These are phyloP conservation scores for Echinometra lucunter DNA, from an alignment of 53 echinoderm and acorn worm genomes.

Conservation along the genomic window DNA sequence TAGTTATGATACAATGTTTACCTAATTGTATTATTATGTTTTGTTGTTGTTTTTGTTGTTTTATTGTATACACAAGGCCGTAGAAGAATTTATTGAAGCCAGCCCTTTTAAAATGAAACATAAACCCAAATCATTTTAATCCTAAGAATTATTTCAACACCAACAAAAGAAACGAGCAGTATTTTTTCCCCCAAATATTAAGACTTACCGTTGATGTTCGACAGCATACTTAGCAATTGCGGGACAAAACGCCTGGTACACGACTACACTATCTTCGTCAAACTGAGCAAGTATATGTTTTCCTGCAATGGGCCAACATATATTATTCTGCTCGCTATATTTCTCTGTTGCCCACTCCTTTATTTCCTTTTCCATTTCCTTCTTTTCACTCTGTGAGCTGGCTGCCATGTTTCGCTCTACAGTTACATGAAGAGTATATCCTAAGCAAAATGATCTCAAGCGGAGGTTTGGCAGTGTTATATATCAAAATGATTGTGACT, in stretches of 20 bases:
- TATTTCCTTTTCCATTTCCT: neutral
- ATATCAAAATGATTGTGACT: neutral
- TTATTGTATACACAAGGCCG: too few species aligned
- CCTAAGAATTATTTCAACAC: too few species aligned
- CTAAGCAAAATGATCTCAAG: neutral
- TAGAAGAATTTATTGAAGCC: too few species aligned
- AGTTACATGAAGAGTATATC: neutral
- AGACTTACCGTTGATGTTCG: constrained; percentile 75
- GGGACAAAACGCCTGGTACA: constrained; percentile 87
- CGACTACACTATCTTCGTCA: constrained; percentile 75
- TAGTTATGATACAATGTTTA: too few species aligned
- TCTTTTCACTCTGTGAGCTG: neutral
- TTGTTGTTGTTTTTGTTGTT: too few species aligned
- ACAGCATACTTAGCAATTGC: constrained; percentile 82
- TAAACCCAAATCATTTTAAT: too few species aligned
- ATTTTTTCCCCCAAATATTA: too few species aligned
- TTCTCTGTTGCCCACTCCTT: constrained; percentile 67
- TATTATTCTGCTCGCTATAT: constrained; percentile 61
- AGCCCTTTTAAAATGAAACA: too few species aligned
- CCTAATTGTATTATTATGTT: too few species aligned
- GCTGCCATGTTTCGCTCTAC: neutral
- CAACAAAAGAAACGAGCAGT: too few species aligned
- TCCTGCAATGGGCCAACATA: constrained; percentile 75
- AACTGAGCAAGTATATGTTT: constrained; percentile 84
- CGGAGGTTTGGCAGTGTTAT: neutral